A percentile compares a stretch with the other conserved stretches of the same genome.
Evolutionary conservation across 2,888 invertebrate genomes (phyloP).

Genomic region (Cerastoderma edule): DNA sequence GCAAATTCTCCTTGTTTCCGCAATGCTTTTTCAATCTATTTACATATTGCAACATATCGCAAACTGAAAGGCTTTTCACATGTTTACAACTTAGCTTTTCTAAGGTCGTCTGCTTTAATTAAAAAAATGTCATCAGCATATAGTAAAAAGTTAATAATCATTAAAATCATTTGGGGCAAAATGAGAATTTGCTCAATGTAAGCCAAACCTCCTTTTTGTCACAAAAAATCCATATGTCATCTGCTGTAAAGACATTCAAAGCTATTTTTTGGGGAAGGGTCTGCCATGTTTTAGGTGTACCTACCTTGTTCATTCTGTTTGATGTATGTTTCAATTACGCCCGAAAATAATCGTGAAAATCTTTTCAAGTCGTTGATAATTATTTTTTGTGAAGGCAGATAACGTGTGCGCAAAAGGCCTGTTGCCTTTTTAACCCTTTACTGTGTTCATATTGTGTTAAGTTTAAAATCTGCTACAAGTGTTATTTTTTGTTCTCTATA

Average conservation of each 20-base stretch:
- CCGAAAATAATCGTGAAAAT: constrained; percentile 31
- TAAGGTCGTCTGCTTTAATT: too few species aligned
- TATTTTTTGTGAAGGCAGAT: constrained; percentile 19
- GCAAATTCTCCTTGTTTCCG: background rate
- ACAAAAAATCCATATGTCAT: background rate
- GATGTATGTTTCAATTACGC: constrained; percentile 49
- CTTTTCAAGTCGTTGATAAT: constrained; percentile 23
- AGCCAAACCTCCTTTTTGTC: background rate
- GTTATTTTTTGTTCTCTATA: too few species aligned
- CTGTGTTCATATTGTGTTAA: too few species aligned
- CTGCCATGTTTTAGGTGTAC: constrained; percentile 34
- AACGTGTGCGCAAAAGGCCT: background rate
- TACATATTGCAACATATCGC: too few species aligned
- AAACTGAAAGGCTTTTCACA: too few species aligned
- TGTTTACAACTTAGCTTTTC: too few species aligned
- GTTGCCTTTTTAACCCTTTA: constrained; percentile 8
- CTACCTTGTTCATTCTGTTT: constrained; percentile 35
- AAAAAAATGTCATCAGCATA: background rate
- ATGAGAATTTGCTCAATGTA: background rate
- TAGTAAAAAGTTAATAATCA: background rate
- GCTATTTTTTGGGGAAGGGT: background rate
- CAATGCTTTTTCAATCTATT: background rate
- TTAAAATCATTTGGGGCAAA: background rate
- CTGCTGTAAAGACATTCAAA: too few species aligned
- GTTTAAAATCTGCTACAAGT: too few species aligned